Conservation (phyloP, 2,113 vertebrate genomes). For the Vanacampus margaritifer region DNA sequence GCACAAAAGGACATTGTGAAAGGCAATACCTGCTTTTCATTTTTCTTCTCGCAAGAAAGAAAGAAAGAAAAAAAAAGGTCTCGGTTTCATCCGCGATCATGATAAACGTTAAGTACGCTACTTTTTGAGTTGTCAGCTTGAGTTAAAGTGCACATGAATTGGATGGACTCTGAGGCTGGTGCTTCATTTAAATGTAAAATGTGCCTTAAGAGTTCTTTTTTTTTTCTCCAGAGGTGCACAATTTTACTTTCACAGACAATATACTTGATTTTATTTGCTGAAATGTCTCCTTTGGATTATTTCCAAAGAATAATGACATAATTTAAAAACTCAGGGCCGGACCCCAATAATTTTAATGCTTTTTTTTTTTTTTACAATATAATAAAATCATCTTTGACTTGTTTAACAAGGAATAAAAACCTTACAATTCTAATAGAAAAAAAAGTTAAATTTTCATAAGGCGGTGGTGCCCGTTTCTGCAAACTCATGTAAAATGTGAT, state of each 20-base stretch:
- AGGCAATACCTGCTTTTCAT: slow-evolving; percentile 57
- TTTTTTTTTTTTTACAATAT: too few species aligned
- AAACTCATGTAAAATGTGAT: too few species aligned
- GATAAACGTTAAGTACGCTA: slow-evolving; percentile 43
- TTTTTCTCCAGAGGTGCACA: not conserved
- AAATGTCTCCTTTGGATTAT: not conserved
- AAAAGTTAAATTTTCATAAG: too few species aligned
- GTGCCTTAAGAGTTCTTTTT: not conserved
- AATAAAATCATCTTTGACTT: too few species aligned
- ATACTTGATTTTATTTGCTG: not conserved
- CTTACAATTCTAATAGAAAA: too few species aligned
- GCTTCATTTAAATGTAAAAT: slow-evolving; percentile 23
- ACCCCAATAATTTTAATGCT: too few species aligned
- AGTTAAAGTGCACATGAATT: slow-evolving; percentile 40
- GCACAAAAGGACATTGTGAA: slow-evolving; percentile 68
- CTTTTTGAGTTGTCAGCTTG: slow-evolving; percentile 40
- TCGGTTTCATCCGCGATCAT: slow-evolving; percentile 28
- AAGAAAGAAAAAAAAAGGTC: slow-evolving; percentile 43
- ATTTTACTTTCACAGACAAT: not conserved
- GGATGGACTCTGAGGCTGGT: slow-evolving; percentile 27
- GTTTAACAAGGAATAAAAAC: too few species aligned
- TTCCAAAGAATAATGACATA: too few species aligned
- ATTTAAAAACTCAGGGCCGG: too few species aligned
- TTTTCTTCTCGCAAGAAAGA: slow-evolving; percentile 12
- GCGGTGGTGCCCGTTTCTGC: too few species aligned